Conservation (phyloP, 2,888 invertebrate species). For the Mystacides longicornis region DNA sequence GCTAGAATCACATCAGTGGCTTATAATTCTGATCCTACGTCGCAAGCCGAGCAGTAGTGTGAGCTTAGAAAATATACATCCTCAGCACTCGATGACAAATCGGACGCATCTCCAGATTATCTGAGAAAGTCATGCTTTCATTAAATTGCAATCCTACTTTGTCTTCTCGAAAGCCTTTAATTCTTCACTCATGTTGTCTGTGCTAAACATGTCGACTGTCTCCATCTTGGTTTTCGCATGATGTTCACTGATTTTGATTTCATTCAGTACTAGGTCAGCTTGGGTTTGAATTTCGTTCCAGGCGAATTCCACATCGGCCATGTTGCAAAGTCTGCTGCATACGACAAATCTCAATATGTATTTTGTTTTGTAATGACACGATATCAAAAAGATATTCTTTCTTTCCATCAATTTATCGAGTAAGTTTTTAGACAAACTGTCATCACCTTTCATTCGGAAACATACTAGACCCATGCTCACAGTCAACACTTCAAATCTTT, state of each 20-base stretch:
- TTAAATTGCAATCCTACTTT: background rate
- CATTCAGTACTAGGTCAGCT: slow-evolving; percentile 35
- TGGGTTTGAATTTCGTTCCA: slow-evolving; percentile 60
- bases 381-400: slow-evolving; percentile 75
- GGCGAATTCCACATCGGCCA: slow-evolving; percentile 67
- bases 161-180: slow-evolving; percentile 13
- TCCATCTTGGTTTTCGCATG: slow-evolving; percentile 8
- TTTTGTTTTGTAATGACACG: slow-evolving; percentile 60
- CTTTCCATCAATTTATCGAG: slow-evolving; percentile 65
- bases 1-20: too few relatives aligned
- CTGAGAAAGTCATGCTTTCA: too few relatives aligned
- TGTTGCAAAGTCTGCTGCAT: slow-evolving; percentile 64
- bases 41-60: too few relatives aligned
- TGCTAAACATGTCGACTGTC: slow-evolving; percentile 7
- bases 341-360: slow-evolving; percentile 76
- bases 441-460: slow-evolving; percentile 73
- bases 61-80: too few relatives aligned
- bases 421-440: slow-evolving; percentile 61
- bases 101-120: too few relatives aligned
- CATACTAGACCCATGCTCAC: slow-evolving; percentile 79
- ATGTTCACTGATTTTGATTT: background rate
- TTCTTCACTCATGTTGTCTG: background rate
- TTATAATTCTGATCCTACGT: too few relatives aligned
- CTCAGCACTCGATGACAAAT: too few relatives aligned
- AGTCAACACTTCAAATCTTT: slow-evolving; percentile 70